phyloP scores from a whole-genome alignment of 2,797 vertebrate species.

The Acanthurus leucopareius region DNA sequence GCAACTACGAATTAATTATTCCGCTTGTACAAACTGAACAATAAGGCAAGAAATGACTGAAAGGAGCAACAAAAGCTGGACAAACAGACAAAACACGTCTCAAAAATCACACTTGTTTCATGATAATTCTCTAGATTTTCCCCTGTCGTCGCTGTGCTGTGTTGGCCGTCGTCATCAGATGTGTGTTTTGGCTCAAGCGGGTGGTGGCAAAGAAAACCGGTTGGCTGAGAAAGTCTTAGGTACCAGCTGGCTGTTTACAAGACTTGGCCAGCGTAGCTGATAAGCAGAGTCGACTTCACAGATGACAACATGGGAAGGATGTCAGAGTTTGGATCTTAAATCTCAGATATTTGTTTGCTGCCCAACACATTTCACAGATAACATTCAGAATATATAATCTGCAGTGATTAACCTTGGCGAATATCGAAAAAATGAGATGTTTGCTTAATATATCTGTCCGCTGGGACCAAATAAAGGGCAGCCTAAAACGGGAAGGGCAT shows the following conservation, averaged over 20 bases:
- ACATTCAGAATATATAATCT: slow-evolving; percentile 28
- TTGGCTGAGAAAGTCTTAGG: slow-evolving; percentile 65
- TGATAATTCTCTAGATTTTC: slow-evolving; percentile 17
- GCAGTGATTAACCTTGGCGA: slow-evolving; percentile 48
- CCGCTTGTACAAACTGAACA: neutral
- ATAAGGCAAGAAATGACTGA: neutral
- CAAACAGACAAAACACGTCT: neutral
- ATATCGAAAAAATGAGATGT: slow-evolving; percentile 24
- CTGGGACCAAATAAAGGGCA: slow-evolving; percentile 1
- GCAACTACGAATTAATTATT: slow-evolving; percentile 14
- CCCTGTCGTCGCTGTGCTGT: neutral
- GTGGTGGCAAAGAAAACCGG: slow-evolving; percentile 38
- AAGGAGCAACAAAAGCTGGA: neutral
- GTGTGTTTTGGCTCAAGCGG: slow-evolving; percentile 58
- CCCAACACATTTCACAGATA: slow-evolving; percentile 31
- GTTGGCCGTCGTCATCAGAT: slow-evolving; percentile 50
- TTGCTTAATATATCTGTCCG: slow-evolving; percentile 7
- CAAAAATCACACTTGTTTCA: slow-evolving; percentile 22
- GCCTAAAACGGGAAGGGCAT: neutral
- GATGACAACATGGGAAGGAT: slow-evolving; percentile 39
- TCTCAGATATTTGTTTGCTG: slow-evolving; percentile 35
- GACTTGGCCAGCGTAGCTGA: slow-evolving; percentile 54
- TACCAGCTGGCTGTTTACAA: slow-evolving; percentile 71
- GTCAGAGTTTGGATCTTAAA: slow-evolving; percentile 42
- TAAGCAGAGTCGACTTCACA: slow-evolving; percentile 44